phyloP scores from a whole-genome alignment of 2,888 invertebrate species.

The Halictus quadricinctus region DNA sequence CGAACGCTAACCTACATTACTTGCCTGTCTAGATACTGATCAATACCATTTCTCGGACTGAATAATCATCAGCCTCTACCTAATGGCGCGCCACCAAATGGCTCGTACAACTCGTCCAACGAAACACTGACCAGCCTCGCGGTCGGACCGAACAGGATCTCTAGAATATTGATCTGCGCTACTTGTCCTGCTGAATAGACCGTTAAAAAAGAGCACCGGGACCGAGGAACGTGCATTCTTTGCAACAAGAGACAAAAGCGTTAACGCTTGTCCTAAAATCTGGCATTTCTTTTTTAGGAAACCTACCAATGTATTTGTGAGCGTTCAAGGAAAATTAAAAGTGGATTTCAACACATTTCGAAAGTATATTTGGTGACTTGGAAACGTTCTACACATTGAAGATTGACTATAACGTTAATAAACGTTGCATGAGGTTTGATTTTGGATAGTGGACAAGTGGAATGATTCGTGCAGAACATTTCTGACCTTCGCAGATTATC shows the following conservation, averaged over 20 bases:
- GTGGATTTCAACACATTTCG: not conserved
- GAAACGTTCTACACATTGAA: not conserved
- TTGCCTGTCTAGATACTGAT: not conserved
- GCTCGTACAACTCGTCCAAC: not conserved
- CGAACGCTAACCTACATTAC: slow-evolving; percentile 5
- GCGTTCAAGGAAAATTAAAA: not conserved
- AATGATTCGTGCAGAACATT: not conserved
- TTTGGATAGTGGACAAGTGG: not conserved
- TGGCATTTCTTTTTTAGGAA: not conserved
- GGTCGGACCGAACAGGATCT: not conserved
- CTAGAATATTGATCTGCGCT: not conserved
- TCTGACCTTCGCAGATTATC: not conserved
- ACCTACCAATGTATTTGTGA: not conserved
- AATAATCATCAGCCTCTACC: not conserved
- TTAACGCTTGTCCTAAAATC: not conserved
- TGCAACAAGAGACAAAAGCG: not conserved
- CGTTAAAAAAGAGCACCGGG: not conserved
- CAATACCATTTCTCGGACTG: not conserved
- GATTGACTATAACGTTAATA: not conserved
- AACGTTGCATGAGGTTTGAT: not conserved
- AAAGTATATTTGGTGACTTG: too few species aligned
- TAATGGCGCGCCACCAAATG: not conserved
- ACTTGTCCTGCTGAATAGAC: not conserved
- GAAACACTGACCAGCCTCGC: not conserved
- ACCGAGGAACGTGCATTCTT: not conserved